Percentiles rank a stretch among this genome's conserved stretches.
Evolutionary conservation across 2,888 invertebrate genomes (phyloP).

Genomic region (Lydus trimaculatus): DNA sequence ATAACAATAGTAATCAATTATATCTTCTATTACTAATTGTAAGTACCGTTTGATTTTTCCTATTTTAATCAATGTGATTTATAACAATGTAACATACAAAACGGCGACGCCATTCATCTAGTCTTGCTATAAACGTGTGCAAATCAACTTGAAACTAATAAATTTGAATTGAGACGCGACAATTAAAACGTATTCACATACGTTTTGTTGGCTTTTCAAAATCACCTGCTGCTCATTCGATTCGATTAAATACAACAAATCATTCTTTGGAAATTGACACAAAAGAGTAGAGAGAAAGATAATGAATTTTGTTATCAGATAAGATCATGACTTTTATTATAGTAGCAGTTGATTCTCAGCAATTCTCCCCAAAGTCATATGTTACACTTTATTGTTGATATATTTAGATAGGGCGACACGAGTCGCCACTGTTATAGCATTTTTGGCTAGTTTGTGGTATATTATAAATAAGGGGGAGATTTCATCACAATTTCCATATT

Average conservation of each 20-base stretch:
- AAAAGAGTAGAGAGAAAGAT: neutral
- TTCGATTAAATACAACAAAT: neutral
- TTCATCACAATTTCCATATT: conserved; percentile 3
- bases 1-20: neutral
- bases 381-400: neutral
- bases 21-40: neutral
- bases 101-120: conserved; percentile 3
- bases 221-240: neutral
- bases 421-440: neutral
- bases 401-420: neutral
- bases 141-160: conserved; percentile 10
- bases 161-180: neutral
- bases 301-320: neutral
- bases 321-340: neutral
- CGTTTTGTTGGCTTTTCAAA: neutral
- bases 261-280: neutral
- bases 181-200: neutral
- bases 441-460: neutral
- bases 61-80: neutral
- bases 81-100: neutral
- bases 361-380: neutral
- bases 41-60: too few relatives aligned
- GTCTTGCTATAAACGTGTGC: conserved; percentile 15
- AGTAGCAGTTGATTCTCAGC: neutral
- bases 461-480: neutral